Percentiles rank a stretch among this genome's conserved stretches.
Conservation (phyloP, 2,888 invertebrate genomes). For the Cylloceria caligata region DNA sequence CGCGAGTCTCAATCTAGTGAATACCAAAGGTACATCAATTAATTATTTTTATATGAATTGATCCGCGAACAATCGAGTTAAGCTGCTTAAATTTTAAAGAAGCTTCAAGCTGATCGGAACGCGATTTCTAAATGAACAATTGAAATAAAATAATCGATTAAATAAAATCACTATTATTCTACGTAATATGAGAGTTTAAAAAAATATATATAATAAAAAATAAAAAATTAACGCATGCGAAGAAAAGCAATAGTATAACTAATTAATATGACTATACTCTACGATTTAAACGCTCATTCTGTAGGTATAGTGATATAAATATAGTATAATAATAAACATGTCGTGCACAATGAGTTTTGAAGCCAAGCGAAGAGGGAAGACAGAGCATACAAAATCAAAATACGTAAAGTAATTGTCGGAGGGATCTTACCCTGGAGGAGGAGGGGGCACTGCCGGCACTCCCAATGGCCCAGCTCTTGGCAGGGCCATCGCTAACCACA, state of each 20-base stretch:
- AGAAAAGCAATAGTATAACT: slow-evolving; percentile 59
- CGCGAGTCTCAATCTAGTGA: slow-evolving; percentile 3
- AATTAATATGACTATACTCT: slow-evolving; percentile 59
- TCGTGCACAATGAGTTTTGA: slow-evolving; percentile 81
- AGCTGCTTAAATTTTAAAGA: background rate
- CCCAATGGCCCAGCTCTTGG: slow-evolving; percentile 85
- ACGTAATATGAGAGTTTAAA: slow-evolving; percentile 61
- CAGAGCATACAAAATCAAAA: slow-evolving; percentile 82
- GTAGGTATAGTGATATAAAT: slow-evolving; percentile 70
- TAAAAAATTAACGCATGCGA: slow-evolving; percentile 67
- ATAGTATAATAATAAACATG: slow-evolving; percentile 72
- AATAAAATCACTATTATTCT: slow-evolving; percentile 54
- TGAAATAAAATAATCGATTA: slow-evolving; percentile 32
- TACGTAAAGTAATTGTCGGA: slow-evolving; percentile 83
- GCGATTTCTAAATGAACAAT: slow-evolving; percentile 6
- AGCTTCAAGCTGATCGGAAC: background rate
- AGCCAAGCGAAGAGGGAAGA: slow-evolving; percentile 84
- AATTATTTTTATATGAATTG: background rate
- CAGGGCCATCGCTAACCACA: slow-evolving; percentile 85
- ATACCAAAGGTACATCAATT: background rate
- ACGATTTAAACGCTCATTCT: slow-evolving; percentile 37
- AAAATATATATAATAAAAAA: background rate
- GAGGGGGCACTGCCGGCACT: slow-evolving; percentile 85
- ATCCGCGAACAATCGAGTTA: background rate
- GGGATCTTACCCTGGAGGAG: slow-evolving; percentile 88